Evolutionary conservation across 2,888 invertebrate genomes (phyloP), one percentile per base, ranked within the genome.

Genomic region (Glaucopsyche alexis): DNA sequence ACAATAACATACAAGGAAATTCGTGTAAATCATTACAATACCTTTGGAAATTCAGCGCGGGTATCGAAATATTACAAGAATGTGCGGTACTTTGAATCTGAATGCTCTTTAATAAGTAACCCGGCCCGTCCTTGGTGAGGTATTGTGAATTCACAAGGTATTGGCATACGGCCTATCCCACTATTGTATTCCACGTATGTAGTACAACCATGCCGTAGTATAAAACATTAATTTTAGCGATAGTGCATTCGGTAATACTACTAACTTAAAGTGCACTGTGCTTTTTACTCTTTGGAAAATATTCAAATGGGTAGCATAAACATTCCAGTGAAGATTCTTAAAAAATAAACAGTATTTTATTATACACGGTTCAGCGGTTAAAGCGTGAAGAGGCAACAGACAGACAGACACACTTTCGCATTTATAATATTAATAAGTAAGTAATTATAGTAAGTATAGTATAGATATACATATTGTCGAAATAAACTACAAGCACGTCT

Each of bases 151-250:
- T 80, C 82, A 82, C 81, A 78, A 81, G 73, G 79, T 80, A 83
- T 83, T 79, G 81, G 80, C 82, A 78, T 79, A 81, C 77, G 74
- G 83, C 84, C 86, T 80, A 84, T 83, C 85, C 85, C 84, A 83
- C 84, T 80, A 86, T 86, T 87, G 84, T 86, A 72, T 67, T 74
- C 64, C 71, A 45, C 47, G 74, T 72, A 69, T 49, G 55, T 50
- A 19, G 72, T 70, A 13, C 14, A 29, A 45, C 71, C 60, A 60
- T 60, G 60, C 60, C 19, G 52, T 8, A 2, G 19, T 38, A 38
- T 60, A 29, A 29, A 60, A 60, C 29, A 60, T 60, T 60, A 60
- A 60, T 38, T 19, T 55, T 19, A 38, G 13, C 47, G 47, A 47
- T 47, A 47, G 47, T 47, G 47, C 47, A 47, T 47, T 47, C 13